A percentile compares a stretch with the other conserved stretches of the same genome.
Conservation (phyloP, 92 coral and sea anemone species). For the Galaxea fascicularis region DNA sequence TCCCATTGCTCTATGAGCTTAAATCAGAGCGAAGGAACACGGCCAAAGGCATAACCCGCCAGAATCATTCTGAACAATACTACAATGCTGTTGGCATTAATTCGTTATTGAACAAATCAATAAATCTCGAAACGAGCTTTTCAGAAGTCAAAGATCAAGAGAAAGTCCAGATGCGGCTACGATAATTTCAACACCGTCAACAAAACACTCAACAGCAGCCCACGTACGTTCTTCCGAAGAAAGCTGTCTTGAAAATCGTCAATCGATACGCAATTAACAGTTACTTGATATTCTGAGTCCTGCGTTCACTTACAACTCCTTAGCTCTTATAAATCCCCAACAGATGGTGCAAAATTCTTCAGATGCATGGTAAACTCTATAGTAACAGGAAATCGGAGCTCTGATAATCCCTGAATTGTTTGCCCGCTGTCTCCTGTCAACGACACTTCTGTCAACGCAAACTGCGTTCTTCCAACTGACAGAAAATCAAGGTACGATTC, state of each 20-base stretch:
- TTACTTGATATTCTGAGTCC: conserved; percentile 29
- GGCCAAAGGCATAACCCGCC: conserved; percentile 5
- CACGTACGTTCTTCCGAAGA: background rate
- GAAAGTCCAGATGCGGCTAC: conserved; percentile 14
- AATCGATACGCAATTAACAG: conserved; percentile 18
- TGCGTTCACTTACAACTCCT: conserved; percentile 2
- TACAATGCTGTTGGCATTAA: conserved; percentile 34
- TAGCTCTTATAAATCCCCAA: background rate
- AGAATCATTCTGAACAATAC: conserved; percentile 32
- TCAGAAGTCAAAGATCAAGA: conserved; percentile 48
- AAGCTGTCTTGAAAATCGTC: conserved; percentile 5
- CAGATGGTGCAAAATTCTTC: conserved; percentile 39
- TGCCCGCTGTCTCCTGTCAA: background rate
- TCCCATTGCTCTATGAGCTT: background rate
- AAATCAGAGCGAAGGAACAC: background rate
- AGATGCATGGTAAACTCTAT: conserved; percentile 25
- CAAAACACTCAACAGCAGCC: conserved; percentile 24
- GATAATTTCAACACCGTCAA: conserved; percentile 45
- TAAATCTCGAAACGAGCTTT: conserved; percentile 24
- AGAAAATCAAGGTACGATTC: background rate
- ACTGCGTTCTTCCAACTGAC: background rate
- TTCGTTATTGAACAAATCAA: conserved; percentile 28
- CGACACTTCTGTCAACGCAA: background rate
- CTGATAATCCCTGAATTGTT: background rate
- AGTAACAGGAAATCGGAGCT: conserved; percentile 39